Percentiles rank a stretch among this genome's conserved stretches.
These are phyloP conservation scores for Daktulosphaira vitifoliae DNA, from an alignment of 1,140 invertebrate species.

Conservation along the genomic window DNA sequence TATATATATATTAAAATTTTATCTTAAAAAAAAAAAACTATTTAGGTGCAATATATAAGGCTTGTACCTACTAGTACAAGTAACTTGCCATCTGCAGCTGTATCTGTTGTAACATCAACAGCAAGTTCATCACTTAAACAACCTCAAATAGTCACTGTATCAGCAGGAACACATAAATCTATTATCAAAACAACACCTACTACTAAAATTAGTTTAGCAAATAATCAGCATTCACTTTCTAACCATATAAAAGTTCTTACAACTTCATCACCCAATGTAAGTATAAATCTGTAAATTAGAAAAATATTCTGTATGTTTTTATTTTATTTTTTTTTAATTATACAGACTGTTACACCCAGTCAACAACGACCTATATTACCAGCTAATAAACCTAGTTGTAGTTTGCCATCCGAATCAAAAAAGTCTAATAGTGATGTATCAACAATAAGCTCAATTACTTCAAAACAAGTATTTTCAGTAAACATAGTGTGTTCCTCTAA, in stretches of 20 bases:
- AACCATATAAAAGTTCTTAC: conserved; percentile 28
- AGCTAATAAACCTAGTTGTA: conserved; percentile 20
- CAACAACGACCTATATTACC: conserved; percentile 31
- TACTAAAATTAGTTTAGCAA: not conserved
- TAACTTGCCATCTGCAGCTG: conserved; percentile 26
- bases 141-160: conserved; percentile 15
- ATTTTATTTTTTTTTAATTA: not conserved
- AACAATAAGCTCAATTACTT: not conserved
- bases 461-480: conserved; percentile 3
- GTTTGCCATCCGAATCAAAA: conserved; percentile 10
- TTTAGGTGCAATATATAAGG: conserved; percentile 61
- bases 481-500: no score
- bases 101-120: conserved; percentile 36
- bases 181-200: conserved; percentile 17
- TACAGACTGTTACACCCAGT: conserved; percentile 4
- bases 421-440: not conserved
- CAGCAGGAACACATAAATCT: conserved; percentile 8
- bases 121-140: conserved; percentile 6
- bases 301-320: not conserved
- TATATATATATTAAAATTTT: not conserved
- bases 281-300: not conserved
- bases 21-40: not conserved
- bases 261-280: conserved; percentile 12
- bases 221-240: conserved; percentile 6
- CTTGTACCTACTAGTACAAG: conserved; percentile 48